Evolutionary conservation across 2,888 invertebrate genomes (phyloP).

Genomic region (Cryptocephalus moraei): DNA sequence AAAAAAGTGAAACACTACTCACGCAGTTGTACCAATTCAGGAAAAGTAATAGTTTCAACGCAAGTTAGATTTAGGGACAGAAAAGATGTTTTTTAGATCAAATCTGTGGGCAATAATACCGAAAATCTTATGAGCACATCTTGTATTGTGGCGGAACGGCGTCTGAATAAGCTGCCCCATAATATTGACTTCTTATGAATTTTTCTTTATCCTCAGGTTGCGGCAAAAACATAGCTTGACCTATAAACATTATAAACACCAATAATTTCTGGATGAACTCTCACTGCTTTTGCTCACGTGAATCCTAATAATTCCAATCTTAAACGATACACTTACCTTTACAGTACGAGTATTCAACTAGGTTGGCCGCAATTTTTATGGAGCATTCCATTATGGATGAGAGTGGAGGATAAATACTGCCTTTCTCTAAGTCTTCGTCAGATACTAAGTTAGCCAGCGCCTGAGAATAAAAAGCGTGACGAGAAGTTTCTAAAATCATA

Average conservation of each 20-base stretch:
- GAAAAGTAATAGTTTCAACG: neutral
- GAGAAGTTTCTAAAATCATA: too few relatives aligned
- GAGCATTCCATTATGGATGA: constrained; percentile 76
- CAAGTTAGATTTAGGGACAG: too few relatives aligned
- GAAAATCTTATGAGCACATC: too few relatives aligned
- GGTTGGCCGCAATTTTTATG: constrained; percentile 69
- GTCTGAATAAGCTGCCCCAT: constrained; percentile 55
- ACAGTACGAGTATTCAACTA: constrained; percentile 75
- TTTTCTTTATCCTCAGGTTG: constrained; percentile 61
- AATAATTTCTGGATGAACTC: neutral
- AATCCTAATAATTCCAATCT: neutral
- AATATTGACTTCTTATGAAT: constrained; percentile 73
- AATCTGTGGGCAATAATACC: too few relatives aligned
- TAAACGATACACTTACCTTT: constrained; percentile 43
- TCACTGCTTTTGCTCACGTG: neutral
- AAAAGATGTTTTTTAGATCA: neutral
- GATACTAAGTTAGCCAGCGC: constrained; percentile 73
- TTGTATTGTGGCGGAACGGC: neutral
- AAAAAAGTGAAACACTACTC: neutral
- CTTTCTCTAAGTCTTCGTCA: constrained; percentile 67
- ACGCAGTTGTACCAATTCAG: neutral
- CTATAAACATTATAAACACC: constrained; percentile 38
- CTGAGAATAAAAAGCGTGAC: constrained; percentile 36
- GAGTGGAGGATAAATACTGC: constrained; percentile 88
- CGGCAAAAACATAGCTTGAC: constrained; percentile 64